These are phyloP conservation scores for Sebastolobus alascanus DNA, from an alignment of 2,797 vertebrate genomes.

Conservation along the genomic window DNA sequence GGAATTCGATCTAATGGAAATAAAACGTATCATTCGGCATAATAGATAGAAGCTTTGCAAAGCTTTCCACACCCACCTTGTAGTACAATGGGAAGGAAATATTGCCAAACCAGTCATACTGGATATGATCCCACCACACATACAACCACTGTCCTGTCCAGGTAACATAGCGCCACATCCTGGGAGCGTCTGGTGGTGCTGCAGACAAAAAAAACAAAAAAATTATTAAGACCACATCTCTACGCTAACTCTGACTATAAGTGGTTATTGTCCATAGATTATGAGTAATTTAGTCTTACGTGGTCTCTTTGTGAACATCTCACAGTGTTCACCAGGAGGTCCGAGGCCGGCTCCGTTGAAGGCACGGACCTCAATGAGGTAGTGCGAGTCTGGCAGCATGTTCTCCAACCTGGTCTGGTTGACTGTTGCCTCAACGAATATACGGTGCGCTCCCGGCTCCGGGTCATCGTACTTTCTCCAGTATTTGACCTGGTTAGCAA, in stretches of 20 bases:
- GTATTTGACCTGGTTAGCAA: slow-evolving; percentile 90
- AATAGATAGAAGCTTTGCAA: not conserved
- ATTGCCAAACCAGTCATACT: slow-evolving; percentile 89
- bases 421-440: slow-evolving; percentile 88
- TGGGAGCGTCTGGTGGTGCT: slow-evolving; percentile 94
- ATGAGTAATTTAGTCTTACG: slow-evolving; percentile 84
- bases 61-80: slow-evolving; percentile 84
- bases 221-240: not conserved
- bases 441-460: slow-evolving; percentile 91
- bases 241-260: not conserved
- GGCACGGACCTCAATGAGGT: slow-evolving; percentile 94
- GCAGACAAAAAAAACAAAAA: slow-evolving; percentile 44
- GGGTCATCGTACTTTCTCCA: slow-evolving; percentile 94
- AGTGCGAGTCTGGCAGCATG: slow-evolving; percentile 93
- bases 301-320: slow-evolving; percentile 93
- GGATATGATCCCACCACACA: slow-evolving; percentile 97
- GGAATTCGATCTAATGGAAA: not conserved
- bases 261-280: too few relatives aligned
- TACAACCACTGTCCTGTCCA: slow-evolving; percentile 88
- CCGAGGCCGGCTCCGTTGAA: slow-evolving; percentile 96
- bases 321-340: slow-evolving; percentile 90
- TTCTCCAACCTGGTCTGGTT: slow-evolving; percentile 94
- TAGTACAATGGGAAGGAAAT: slow-evolving; percentile 96
- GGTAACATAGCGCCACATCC: slow-evolving; percentile 90
- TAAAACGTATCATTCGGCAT: not conserved